Evolutionary conservation across 2,888 invertebrate species (phyloP).

Genomic region (Ganaspis brasiliensis): DNA sequence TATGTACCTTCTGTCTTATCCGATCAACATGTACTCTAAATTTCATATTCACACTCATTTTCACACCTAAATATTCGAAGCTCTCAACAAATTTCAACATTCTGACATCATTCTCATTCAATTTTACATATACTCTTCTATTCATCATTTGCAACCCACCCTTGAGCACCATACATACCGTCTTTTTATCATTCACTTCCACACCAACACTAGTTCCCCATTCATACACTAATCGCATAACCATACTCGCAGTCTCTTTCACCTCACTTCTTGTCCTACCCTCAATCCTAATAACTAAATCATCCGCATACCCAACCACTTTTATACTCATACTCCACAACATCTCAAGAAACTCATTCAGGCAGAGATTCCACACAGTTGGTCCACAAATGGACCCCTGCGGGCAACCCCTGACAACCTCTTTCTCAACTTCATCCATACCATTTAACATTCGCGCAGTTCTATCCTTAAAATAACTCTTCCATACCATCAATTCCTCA

Average conservation of each 20-base stretch:
- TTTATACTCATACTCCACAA: no score
- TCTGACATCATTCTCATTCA: not conserved
- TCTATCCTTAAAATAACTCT: slow-evolving; percentile 38
- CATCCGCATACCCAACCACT: slow-evolving; percentile 53
- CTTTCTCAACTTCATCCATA: not conserved
- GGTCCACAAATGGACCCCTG: slow-evolving; percentile 56
- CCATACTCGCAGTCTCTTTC: not conserved
- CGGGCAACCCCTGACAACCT: slow-evolving; percentile 48
- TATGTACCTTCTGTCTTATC: slow-evolving; percentile 11
- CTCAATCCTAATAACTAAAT: slow-evolving; percentile 14
- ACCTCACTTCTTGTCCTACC: slow-evolving; percentile 4
- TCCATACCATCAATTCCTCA: slow-evolving; percentile 43
- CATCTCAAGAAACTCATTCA: no score
- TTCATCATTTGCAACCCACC: not conserved
- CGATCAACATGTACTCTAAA: slow-evolving; percentile 45
- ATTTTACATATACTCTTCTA: not conserved
- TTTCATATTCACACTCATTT: slow-evolving; percentile 36
- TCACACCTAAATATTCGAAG: slow-evolving; percentile 51
- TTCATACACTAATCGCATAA: not conserved
- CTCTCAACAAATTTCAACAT: not conserved
- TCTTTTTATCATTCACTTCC: slow-evolving; percentile 46
- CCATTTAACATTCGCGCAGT: not conserved
- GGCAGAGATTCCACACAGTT: slow-evolving; percentile 51
- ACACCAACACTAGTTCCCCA: slow-evolving; percentile 47
- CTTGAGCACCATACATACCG: slow-evolving; percentile 23